Evolutionary conservation across 1,140 invertebrate genomes (phyloP), one percentile per base, ranked within the genome.

Genomic region (Bilobella aurantiaca): DNA sequence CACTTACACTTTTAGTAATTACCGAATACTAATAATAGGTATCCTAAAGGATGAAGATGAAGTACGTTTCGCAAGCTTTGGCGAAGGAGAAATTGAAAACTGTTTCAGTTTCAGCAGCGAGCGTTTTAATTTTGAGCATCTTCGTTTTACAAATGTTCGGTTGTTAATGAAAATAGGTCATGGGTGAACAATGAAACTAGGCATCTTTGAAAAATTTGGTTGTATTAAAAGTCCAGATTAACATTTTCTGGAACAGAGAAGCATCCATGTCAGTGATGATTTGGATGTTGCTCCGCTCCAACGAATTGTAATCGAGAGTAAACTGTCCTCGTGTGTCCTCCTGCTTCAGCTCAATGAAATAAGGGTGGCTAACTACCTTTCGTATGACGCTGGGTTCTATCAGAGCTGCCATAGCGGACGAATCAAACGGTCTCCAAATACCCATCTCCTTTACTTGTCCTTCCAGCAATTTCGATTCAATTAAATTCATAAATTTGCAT

Each of bases 401-500:
- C 5, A 64, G n/a, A 5, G 31, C 25, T 5, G 63, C 63, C 21
- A 47, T 25, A 14, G 27, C 31, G 2, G 46, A 32, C 23, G 63
- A 27, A 58, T 64, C 63, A 28, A 21, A 32, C 2, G 49, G 25
- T 25, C 14, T 64, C 63, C 63, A 64, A 2, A n/a, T 3, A 14
- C n/a, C 5, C 2, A 18, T 3, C 2, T 3, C 3, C 27, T 58
- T 58, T 8, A 23, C 25, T 14, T 3, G 30, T 3, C 23, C 25
- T n/a, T 64, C 53, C 49, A 64, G 31, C 12, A 27, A n/a, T 34
- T 58, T 58, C 21, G 2, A 27, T 34, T 64, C 63, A 5, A 58
- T 32, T 30, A 27, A 14, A 34, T 64, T 64, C 47, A 64, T 32
- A 8, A 64, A 27, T 14, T 57, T 27, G 3, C 5, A 3, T 28